Evolutionary conservation across 1,140 invertebrate species (phyloP), one percentile per base, ranked within the genome.

Genomic region (Cataglyphis hispanica): DNA sequence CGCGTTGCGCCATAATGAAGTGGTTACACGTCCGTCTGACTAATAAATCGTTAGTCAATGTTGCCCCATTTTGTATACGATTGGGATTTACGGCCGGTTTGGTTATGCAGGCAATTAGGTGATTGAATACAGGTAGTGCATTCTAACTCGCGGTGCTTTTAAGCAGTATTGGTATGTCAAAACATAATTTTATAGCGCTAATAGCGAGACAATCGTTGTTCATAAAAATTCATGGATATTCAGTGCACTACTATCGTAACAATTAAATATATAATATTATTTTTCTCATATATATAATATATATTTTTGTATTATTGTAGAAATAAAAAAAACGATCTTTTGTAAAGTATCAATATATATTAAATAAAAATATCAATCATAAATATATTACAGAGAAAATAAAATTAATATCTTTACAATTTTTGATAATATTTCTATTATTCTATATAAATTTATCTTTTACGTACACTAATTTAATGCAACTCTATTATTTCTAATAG

Each of bases 41-140:
- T 88, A 88, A 87, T 88, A 88, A 88, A 88, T 88, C 87, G 81
- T 75, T 61, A 69, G 60, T 75, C 86, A 78, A 88, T 85, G 87
- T 87, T 88, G 40, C 61, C 64, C 87, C 58, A 85, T 88, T 87
- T 88, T 77, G 80, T 74, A 78, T 78, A 61, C 78, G 63, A 80
- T 63, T 58, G 70, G 81, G 78, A 88, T 88, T 88, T 88, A 88
- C 72, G 86, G 72, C 16, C 85, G 34, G 56, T 53, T 72, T 78
- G 66, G 72, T 67, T 78, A 69, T 69, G 43, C 53, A 56, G 69
- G 50, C 86, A 66, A 87, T 87, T 83, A 61, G 56, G n/a, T 84
- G 56, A 87, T 87, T 83, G 86, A 85, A 85, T 85, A 85, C 81
- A 67, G 40, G 53, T 8, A 58, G 66, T 60, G 66, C 78, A 72